Evolutionary conservation across 2,797 vertebrate genomes (phyloP), one percentile per base, ranked within the genome.

Genomic region (Salmo trutta): DNA sequence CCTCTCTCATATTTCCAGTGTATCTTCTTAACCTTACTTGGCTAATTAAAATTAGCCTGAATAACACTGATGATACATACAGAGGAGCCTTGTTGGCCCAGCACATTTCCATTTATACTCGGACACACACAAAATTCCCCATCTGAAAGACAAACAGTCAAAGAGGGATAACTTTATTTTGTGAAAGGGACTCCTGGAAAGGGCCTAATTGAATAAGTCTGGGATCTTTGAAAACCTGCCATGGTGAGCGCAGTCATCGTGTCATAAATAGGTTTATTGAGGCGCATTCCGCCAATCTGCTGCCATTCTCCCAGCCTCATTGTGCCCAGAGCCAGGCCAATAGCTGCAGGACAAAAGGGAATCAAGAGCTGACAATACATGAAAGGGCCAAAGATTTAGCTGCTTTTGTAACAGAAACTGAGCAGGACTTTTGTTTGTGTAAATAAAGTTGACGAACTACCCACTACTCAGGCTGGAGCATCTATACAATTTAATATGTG

Each of bases 231-330:
- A 96, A 93, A 96, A 96, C 95, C 95, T 95, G 96, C 97, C 97
- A 97, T 97, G 97, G 97, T 97, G 96, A 97, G 96, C 94, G 96
- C 96, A 98, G 96, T 98, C 96, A 97, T 97, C 97, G 97, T 97
- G 96, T 98, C 96, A 97, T 99, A 98, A 99, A 98, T 97, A 97
- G 96, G 96, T 97, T 98, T 98, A 97, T 96, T 97, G 96, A 97
- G 95, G 96, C 94, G 94, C 97, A 98, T 97, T 98, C 96, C 96
- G 96, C 96, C 96, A 97, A 97, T 97, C 95, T 96, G 96, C 97
- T 96, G 96, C 95, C 94, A 96, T 97, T 97, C 95, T 96, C 95
- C 94, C 85, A 91, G 93, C 93, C 93, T 97, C 95, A 97, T 97
- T 98, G 96, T 91, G 82, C 95, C 95, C 95, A 92, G 91, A 95